These are phyloP conservation scores for Heteropelma amictum DNA, from an alignment of 2,888 invertebrate genomes.

Conservation along the genomic window DNA sequence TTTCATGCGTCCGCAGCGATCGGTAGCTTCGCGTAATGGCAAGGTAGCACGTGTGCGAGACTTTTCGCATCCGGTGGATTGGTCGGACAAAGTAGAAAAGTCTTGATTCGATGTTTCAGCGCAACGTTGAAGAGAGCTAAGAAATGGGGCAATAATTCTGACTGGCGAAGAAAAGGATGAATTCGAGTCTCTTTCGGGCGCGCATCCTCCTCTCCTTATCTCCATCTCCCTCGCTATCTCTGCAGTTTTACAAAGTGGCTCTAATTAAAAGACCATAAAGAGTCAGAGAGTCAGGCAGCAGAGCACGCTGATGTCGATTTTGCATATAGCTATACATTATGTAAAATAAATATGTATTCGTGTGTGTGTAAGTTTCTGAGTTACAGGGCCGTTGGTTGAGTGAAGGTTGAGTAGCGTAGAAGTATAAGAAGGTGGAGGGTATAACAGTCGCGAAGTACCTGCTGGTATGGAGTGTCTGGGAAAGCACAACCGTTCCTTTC, in stretches of 20 bases:
- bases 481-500: constrained; percentile 72
- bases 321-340: not conserved
- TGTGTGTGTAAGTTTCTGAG: no score
- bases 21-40: no score
- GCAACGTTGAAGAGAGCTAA: constrained; percentile 17
- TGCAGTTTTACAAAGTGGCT: constrained; percentile 69
- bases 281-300: constrained; percentile 64
- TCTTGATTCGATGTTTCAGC: constrained; percentile 66
- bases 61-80: constrained; percentile 59
- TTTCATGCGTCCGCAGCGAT: no score
- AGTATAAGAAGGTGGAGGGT: constrained; percentile 40
- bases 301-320: constrained; percentile 33
- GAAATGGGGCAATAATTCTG: constrained; percentile 42
- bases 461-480: constrained; percentile 67
- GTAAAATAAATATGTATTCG: not conserved
- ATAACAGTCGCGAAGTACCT: constrained; percentile 67
- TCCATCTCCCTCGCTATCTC: constrained; percentile 49
- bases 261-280: constrained; percentile 74
- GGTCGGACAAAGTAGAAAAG: constrained; percentile 72
- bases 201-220: constrained; percentile 23
- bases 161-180: constrained; percentile 21
- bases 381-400: constrained; percentile 16
- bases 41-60: no score
- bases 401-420: constrained; percentile 40
- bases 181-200: constrained; percentile 52